Evolutionary conservation across 2,113 vertebrate species (phyloP).

Genomic region (Bufo bufo): DNA sequence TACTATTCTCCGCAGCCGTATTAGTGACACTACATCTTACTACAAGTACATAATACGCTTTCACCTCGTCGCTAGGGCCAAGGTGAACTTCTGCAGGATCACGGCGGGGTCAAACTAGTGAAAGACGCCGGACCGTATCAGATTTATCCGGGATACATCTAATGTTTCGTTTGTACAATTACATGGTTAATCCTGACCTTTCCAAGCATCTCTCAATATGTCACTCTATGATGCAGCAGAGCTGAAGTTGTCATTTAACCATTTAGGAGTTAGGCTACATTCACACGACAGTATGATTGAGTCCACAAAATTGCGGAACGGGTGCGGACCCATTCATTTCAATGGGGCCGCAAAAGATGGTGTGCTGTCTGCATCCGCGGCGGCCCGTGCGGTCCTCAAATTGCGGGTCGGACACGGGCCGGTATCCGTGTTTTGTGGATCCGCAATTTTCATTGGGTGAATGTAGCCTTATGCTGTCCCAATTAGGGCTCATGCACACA

Average conservation of each 20-base stretch:
- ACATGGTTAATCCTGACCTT: constrained; percentile 23
- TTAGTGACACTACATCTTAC: constrained; percentile 53
- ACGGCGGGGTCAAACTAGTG: constrained; percentile 49
- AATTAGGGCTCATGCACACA: too few relatives aligned
- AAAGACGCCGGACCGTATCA: constrained; percentile 34
- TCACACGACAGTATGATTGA: too few relatives aligned
- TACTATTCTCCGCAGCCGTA: constrained; percentile 32
- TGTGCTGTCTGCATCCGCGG: too few relatives aligned
- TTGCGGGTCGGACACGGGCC: too few relatives aligned
- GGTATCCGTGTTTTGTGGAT: too few relatives aligned
- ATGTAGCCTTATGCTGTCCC: too few relatives aligned
- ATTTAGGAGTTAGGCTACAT: neutral
- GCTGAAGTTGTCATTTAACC: neutral
- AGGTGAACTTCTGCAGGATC: constrained; percentile 49
- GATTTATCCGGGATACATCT: constrained; percentile 24
- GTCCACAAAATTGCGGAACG: too few relatives aligned
- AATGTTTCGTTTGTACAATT: constrained; percentile 12
- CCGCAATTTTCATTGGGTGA: too few relatives aligned
- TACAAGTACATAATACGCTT: constrained; percentile 46
- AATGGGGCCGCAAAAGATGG: too few relatives aligned
- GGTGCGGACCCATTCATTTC: too few relatives aligned
- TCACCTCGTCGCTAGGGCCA: constrained; percentile 15
- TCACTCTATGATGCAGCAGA: neutral
- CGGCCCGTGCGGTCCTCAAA: too few relatives aligned
- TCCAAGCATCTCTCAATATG: constrained; percentile 20